Conservation (phyloP, 2,113 vertebrate species). For the Fregetta grallaria region DNA sequence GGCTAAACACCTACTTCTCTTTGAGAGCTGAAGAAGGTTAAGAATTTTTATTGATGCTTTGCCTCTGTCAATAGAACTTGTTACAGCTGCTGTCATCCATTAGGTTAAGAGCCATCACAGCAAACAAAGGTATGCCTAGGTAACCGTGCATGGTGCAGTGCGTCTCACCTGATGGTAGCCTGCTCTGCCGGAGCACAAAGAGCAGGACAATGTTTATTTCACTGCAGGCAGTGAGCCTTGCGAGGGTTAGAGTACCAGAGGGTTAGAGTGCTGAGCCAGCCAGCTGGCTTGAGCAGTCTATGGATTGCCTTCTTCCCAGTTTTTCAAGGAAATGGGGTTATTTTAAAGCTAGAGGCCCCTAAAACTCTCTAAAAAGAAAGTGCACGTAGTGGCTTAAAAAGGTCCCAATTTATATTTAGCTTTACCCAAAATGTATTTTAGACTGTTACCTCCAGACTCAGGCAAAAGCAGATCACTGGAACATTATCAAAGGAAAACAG, state of each 20-base stretch:
- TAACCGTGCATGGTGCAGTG: neutral
- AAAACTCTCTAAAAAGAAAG: neutral
- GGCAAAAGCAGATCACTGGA: neutral
- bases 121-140: neutral
- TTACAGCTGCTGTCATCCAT: neutral
- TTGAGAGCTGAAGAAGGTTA: neutral
- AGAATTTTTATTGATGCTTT: neutral
- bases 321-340: neutral
- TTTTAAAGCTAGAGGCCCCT: neutral
- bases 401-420: neutral
- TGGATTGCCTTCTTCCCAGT: neutral
- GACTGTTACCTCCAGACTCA: neutral
- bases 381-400: neutral
- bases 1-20: neutral
- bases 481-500: neutral
- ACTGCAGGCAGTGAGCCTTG: neutral
- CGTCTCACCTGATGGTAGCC: rapidly evolving
- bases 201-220: neutral
- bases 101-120: neutral
- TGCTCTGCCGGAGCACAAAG: neutral
- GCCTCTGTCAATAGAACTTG: neutral
- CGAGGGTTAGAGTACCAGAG: neutral
- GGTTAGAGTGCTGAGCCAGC: neutral
- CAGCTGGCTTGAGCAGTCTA: neutral
- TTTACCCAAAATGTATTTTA: neutral